Evolutionary conservation across 2,888 invertebrate genomes (phyloP).

Genomic region (Tiphia femorata): DNA sequence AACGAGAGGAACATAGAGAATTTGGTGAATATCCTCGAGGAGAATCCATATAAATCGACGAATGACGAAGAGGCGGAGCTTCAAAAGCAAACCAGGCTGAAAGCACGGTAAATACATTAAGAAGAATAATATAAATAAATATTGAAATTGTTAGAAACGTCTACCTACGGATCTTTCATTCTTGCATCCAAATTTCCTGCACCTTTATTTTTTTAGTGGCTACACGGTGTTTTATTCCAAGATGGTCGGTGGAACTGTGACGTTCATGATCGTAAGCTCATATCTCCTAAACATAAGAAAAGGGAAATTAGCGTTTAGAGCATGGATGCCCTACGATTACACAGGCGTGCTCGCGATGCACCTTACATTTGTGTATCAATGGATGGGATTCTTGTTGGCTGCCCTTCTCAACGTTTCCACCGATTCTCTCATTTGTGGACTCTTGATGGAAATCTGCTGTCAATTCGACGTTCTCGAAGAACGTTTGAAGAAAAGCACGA

Average conservation of each 20-base stretch:
- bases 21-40: constrained; percentile 2
- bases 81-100: no score
- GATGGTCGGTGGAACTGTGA: no score
- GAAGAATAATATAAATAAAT: no score
- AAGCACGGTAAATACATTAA: no score
- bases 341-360: not conserved
- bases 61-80: constrained; percentile 17
- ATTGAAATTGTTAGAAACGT: no score
- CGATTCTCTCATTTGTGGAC: constrained; percentile 24
- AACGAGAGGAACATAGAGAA: constrained; percentile 15
- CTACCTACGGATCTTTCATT: no score
- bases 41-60: constrained; percentile 10
- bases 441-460: constrained; percentile 18
- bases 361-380: constrained; percentile 16
- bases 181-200: no score
- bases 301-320: constrained; percentile 10
- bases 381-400: not conserved
- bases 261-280: no score
- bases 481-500: constrained; percentile 19
- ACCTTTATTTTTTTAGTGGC: no score
- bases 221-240: no score
- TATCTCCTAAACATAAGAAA: not conserved
- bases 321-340: constrained; percentile 30
- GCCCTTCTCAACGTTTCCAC: constrained; percentile 16
- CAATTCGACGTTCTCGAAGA: constrained; percentile 29